These are phyloP conservation scores for Asarcornis scutulata DNA, from an alignment of 2,113 vertebrate genomes.

Conservation along the genomic window DNA sequence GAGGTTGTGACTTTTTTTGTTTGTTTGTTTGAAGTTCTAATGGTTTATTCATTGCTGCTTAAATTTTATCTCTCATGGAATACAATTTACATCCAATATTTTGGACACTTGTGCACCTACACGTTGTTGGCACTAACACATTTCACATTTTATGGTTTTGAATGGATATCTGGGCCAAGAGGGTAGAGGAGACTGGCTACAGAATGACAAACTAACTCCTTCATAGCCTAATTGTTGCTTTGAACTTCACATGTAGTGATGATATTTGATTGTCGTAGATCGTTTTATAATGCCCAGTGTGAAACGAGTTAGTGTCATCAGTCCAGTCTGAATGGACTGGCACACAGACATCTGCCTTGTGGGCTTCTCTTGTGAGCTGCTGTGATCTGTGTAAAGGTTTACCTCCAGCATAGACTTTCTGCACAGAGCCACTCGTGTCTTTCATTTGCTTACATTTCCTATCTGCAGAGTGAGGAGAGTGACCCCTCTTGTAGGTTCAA, in stretches of 20 bases:
- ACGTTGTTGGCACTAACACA: not conserved
- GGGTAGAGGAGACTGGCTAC: not conserved
- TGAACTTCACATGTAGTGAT: not conserved
- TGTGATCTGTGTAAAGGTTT: not conserved
- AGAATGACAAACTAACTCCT: not conserved
- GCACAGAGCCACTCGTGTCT: not conserved
- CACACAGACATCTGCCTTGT: not conserved
- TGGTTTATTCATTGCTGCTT: not conserved
- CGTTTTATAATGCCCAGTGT: not conserved
- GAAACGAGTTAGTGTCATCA: not conserved
- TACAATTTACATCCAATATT: not conserved
- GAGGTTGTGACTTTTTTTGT: not conserved
- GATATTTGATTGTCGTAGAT: rapidly evolving
- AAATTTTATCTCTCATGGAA: not conserved
- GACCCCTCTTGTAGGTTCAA: not conserved
- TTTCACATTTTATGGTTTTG: not conserved
- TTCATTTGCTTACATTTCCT: not conserved
- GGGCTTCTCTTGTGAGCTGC: not conserved
- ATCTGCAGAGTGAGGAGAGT: not conserved
- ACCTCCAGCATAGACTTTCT: not conserved
- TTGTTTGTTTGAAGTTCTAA: not conserved
- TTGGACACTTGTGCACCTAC: not conserved
- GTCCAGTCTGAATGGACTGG: not conserved
- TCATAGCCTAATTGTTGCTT: not conserved
- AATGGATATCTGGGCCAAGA: not conserved